These are phyloP conservation scores for Bathynomus jamesi DNA, from an alignment of 1,140 invertebrate species.

Conservation along the genomic window DNA sequence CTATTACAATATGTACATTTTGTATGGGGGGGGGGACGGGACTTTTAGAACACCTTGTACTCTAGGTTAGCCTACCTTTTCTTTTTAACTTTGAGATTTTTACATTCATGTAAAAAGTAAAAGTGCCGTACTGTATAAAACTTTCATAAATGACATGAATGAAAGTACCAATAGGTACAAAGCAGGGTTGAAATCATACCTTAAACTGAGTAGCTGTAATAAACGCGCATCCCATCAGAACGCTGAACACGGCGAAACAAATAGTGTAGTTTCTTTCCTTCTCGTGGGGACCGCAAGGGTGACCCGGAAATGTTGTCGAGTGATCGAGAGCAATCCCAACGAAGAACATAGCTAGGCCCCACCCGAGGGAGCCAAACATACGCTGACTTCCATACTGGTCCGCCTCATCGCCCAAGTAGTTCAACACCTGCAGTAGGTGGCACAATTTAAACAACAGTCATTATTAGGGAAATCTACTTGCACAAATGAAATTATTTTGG, in stretches of 20 bases:
- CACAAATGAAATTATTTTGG: too few relatives aligned
- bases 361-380: slow-evolving; percentile 97
- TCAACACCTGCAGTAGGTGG: slow-evolving; percentile 52
- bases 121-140: too few relatives aligned
- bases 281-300: slow-evolving; percentile 79
- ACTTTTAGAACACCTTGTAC: too few relatives aligned
- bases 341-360: slow-evolving; percentile 97
- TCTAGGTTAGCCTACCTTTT: neutral
- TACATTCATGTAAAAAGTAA: too few relatives aligned
- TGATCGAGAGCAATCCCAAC: slow-evolving; percentile 97
- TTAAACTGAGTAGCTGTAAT: slow-evolving; percentile 78
- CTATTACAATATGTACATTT: too few relatives aligned
- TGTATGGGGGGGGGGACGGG: too few relatives aligned
- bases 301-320: slow-evolving; percentile 72
- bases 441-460: too few relatives aligned
- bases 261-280: slow-evolving; percentile 96
- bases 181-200: too few relatives aligned
- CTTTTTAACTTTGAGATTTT: neutral
- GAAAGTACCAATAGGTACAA: too few relatives aligned
- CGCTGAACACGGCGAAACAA: slow-evolving; percentile 95
- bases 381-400: slow-evolving; percentile 87
- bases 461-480: too few relatives aligned
- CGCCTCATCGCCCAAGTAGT: slow-evolving; percentile 81
- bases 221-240: slow-evolving; percentile 90
- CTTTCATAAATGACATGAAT: too few relatives aligned